phyloP scores from a whole-genome alignment of 2,797 vertebrate species.

The Sparus aurata region DNA sequence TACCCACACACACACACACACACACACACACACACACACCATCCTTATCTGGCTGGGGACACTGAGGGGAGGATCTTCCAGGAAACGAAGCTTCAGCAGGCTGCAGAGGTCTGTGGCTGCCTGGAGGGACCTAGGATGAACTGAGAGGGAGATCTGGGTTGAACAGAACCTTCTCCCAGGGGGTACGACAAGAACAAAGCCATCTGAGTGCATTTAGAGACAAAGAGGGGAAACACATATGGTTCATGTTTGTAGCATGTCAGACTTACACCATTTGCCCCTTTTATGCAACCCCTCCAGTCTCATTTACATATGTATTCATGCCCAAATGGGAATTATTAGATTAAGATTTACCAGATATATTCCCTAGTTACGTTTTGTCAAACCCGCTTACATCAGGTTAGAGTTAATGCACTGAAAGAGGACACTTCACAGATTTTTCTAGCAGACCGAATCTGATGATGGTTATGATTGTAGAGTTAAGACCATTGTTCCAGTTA shows the following conservation, averaged over 20 bases:
- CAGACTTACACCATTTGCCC: conserved; percentile 73
- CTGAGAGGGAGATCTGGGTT: conserved; percentile 53
- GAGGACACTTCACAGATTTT: conserved; percentile 63
- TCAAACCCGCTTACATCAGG: conserved; percentile 62
- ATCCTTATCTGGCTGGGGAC: conserved; percentile 73
- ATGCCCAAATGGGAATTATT: conserved; percentile 73
- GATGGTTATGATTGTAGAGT: conserved; percentile 63
- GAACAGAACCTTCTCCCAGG: conserved; percentile 70
- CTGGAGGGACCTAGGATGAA: conserved; percentile 65
- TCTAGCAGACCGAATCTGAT: conserved; percentile 64
- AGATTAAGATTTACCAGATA: conserved; percentile 79
- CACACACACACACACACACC: conserved; percentile 51
- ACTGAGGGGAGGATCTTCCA: conserved; percentile 76
- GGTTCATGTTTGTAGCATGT: conserved; percentile 83
- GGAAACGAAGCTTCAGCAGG: conserved; percentile 69
- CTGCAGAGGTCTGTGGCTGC: conserved; percentile 72
- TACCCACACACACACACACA: conserved; percentile 33
- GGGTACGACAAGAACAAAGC: conserved; percentile 74
- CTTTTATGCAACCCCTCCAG: conserved; percentile 58
- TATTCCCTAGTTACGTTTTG: conserved; percentile 55
- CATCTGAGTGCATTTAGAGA: conserved; percentile 83
- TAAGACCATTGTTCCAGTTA: conserved; percentile 66
- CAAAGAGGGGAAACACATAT: conserved; percentile 79
- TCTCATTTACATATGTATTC: conserved; percentile 82
- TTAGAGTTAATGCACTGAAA: conserved; percentile 65